These are phyloP conservation scores for Apis florea DNA, from an alignment of 1,140 invertebrate genomes.

Conservation along the genomic window DNA sequence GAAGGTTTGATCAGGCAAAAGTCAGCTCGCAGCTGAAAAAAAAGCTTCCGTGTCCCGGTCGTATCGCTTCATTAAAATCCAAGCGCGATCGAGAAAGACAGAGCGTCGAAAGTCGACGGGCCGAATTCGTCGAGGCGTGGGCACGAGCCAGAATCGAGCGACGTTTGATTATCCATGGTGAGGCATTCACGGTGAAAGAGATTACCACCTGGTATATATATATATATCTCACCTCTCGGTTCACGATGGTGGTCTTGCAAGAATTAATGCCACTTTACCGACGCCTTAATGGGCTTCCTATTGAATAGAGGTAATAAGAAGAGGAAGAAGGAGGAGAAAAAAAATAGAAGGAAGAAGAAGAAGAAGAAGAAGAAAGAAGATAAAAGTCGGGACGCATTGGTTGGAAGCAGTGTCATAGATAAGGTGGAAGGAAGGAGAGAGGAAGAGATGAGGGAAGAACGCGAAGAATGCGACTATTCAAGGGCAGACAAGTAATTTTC, in stretches of 20 bases:
- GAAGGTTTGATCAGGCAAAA: neutral
- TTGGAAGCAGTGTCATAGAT: neutral
- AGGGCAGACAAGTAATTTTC: constrained; percentile 57
- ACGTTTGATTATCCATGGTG: constrained; percentile 51
- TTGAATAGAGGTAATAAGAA: constrained; percentile 23
- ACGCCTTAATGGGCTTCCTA: constrained; percentile 62
- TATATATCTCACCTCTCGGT: constrained; percentile 38
- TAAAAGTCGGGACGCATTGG: neutral
- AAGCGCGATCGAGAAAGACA: constrained; percentile 32
- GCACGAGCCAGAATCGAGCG: constrained; percentile 51
- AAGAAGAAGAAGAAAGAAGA: neutral
- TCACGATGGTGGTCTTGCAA: constrained; percentile 67
- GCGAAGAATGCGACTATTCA: constrained; percentile 52
- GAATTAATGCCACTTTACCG: constrained; percentile 72
- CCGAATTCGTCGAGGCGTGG: constrained; percentile 49
- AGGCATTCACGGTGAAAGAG: constrained; percentile 47
- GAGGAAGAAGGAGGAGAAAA: neutral
- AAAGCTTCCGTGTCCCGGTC: constrained; percentile 8
- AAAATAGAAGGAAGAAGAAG: neutral
- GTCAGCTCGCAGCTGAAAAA: neutral
- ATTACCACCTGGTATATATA: constrained; percentile 49
- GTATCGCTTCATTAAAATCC: constrained; percentile 45
- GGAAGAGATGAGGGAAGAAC: constrained; percentile 24
- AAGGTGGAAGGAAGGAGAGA: neutral
- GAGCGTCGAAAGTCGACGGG: constrained; percentile 21